phyloP scores from a whole-genome alignment of 1,140 invertebrate species.

The Microplitis demolitor region DNA sequence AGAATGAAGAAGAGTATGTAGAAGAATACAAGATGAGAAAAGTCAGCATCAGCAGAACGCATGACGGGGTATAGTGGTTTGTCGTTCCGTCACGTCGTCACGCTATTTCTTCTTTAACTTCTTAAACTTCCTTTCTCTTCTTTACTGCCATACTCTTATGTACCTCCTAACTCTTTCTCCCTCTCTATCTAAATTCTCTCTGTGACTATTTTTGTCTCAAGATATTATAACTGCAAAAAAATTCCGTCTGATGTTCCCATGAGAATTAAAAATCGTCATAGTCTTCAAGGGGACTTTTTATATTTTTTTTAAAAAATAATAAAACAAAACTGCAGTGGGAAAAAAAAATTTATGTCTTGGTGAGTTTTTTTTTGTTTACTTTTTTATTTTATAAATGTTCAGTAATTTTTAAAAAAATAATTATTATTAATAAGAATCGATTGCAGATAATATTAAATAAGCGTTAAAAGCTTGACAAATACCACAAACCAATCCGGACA shows the following conservation, averaged over 20 bases:
- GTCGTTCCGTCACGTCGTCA: constrained; percentile 35
- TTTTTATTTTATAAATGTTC: too few relatives aligned
- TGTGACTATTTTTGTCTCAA: background rate
- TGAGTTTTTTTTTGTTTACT: too few relatives aligned
- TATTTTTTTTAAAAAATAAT: background rate
- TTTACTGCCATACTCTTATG: background rate
- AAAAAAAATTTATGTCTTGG: background rate
- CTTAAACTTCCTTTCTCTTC: constrained; percentile 30
- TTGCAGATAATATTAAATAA: background rate
- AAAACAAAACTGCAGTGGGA: background rate
- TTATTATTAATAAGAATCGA: background rate
- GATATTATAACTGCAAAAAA: background rate
- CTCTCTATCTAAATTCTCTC: background rate
- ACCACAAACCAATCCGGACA: background rate
- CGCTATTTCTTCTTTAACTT: constrained; percentile 22
- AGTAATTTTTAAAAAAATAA: too few relatives aligned
- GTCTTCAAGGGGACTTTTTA: background rate
- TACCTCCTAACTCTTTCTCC: background rate
- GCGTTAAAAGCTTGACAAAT: too few relatives aligned
- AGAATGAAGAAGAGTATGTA: background rate
- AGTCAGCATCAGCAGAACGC: background rate
- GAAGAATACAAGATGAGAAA: constrained; percentile 2
- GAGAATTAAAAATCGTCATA: too few relatives aligned
- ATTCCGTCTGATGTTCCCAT: background rate
- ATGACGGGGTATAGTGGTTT: constrained; percentile 23